A percentile compares a stretch with the other conserved stretches of the same genome.
Conservation (phyloP, 2,797 vertebrate species). For the Scyliorhinus canicula region DNA sequence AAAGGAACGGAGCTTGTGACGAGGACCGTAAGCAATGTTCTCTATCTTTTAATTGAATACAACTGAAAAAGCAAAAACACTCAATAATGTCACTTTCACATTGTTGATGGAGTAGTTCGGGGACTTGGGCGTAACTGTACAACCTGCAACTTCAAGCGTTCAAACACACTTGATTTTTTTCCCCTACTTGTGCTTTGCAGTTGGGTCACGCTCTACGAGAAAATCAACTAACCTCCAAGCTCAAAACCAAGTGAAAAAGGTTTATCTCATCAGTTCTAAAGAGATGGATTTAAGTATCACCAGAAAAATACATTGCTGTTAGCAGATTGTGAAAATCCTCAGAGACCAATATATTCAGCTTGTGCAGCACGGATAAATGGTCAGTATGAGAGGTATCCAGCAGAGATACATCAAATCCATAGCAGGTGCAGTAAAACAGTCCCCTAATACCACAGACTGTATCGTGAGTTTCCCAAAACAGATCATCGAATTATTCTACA, state of each 20-base stretch:
- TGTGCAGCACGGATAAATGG: not conserved
- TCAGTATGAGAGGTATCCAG: not conserved
- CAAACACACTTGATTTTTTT: not conserved
- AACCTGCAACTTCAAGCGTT: not conserved
- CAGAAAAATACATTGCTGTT: not conserved
- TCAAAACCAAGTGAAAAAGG: not conserved
- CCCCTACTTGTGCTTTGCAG: not conserved
- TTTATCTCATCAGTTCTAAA: not conserved
- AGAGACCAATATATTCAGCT: not conserved
- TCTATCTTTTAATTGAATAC: not conserved
- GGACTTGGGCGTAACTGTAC: not conserved
- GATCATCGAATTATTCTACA: constrained; percentile 29
- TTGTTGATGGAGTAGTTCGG: not conserved
- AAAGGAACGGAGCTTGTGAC: not conserved
- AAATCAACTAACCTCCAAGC: not conserved
- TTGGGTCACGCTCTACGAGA: not conserved
- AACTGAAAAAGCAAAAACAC: not conserved
- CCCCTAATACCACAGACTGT: not conserved
- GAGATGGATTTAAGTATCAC: not conserved
- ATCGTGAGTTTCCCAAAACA: not conserved
- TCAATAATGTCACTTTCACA: not conserved
- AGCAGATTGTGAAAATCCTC: constrained; percentile 18
- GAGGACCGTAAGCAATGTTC: not conserved
- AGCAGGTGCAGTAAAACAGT: constrained; percentile 32
- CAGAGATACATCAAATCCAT: not conserved